phyloP scores from a whole-genome alignment of 2,113 vertebrate genomes.

The Euleptes europaea region DNA sequence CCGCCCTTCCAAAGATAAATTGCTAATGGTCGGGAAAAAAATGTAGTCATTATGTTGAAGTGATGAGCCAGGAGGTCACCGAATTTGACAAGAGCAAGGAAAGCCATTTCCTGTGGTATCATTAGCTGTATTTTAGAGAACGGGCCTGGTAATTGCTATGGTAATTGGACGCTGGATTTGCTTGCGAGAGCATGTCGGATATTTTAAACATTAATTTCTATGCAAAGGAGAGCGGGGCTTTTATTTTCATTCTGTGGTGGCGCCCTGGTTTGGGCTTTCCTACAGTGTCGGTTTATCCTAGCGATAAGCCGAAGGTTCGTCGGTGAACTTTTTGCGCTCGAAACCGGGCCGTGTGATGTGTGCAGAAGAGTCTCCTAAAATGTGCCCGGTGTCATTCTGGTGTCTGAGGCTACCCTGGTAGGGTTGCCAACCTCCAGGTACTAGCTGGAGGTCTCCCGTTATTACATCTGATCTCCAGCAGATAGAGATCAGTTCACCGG shows the following conservation, averaged over 20 bases:
- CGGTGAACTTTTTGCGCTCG: too few species aligned
- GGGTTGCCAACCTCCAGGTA: too few species aligned
- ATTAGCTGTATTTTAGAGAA: constrained; percentile 56
- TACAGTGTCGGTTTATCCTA: too few species aligned
- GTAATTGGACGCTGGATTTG: constrained; percentile 60
- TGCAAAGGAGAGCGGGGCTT: constrained; percentile 3
- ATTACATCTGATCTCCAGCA: too few species aligned
- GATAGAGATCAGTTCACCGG: too few species aligned
- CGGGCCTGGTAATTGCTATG: constrained; percentile 56
- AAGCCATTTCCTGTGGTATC: constrained; percentile 55
- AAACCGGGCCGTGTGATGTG: too few species aligned
- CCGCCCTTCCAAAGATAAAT: not conserved
- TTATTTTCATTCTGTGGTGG: not conserved
- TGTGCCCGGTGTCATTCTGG: too few species aligned
- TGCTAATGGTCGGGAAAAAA: constrained; percentile 24
- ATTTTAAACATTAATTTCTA: constrained; percentile 44
- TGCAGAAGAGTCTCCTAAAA: too few species aligned
- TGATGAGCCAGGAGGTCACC: constrained; percentile 57
- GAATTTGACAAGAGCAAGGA: constrained; percentile 61
- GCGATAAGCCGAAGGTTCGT: too few species aligned
- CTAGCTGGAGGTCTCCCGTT: too few species aligned
- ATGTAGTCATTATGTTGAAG: constrained; percentile 45
- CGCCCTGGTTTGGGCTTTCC: too few species aligned
- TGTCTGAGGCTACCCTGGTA: too few species aligned
- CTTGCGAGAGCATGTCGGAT: constrained; percentile 15